These are phyloP conservation scores for Poeciliopsis occidentalis DNA, from an alignment of 2,113 vertebrate genomes.

Conservation along the genomic window DNA sequence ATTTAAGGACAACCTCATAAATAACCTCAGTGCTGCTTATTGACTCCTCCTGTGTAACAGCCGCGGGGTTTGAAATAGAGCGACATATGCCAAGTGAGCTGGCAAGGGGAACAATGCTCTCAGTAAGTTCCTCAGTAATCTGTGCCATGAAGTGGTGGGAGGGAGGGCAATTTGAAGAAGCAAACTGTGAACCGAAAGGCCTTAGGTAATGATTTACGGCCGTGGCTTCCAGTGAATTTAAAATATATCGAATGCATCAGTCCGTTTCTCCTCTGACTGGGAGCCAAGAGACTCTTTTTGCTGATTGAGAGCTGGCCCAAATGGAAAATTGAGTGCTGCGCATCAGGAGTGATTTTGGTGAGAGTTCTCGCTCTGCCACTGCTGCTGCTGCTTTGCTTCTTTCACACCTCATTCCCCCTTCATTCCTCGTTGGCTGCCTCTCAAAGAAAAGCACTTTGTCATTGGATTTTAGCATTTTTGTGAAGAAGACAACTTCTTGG, in stretches of 20 bases:
- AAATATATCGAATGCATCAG: slow-evolving; percentile 54
- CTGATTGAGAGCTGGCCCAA: slow-evolving; percentile 53
- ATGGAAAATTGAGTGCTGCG: slow-evolving; percentile 34
- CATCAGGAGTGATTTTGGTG: slow-evolving; percentile 29
- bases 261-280: slow-evolving; percentile 25
- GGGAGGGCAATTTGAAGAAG: slow-evolving; percentile 43
- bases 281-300: slow-evolving; percentile 39
- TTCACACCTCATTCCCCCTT: slow-evolving; percentile 34
- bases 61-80: slow-evolving; percentile 64
- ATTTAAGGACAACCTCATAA: slow-evolving; percentile 75
- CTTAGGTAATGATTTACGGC: slow-evolving; percentile 66
- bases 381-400: background rate
- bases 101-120: slow-evolving; percentile 73
- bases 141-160: slow-evolving; percentile 36
- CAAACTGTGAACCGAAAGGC: slow-evolving; percentile 36
- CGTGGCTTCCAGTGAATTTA: slow-evolving; percentile 52
- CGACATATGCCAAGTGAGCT: slow-evolving; percentile 68
- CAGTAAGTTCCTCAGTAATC: slow-evolving; percentile 69
- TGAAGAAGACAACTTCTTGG: no score
- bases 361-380: background rate
- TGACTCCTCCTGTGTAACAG: slow-evolving; percentile 63
- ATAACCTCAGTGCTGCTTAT: slow-evolving; percentile 65
- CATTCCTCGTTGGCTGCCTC: slow-evolving; percentile 30
- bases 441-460: no score
- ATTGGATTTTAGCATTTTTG: no score